phyloP scores from a whole-genome alignment of 2,113 vertebrate species.

The Aramus guarauna region DNA sequence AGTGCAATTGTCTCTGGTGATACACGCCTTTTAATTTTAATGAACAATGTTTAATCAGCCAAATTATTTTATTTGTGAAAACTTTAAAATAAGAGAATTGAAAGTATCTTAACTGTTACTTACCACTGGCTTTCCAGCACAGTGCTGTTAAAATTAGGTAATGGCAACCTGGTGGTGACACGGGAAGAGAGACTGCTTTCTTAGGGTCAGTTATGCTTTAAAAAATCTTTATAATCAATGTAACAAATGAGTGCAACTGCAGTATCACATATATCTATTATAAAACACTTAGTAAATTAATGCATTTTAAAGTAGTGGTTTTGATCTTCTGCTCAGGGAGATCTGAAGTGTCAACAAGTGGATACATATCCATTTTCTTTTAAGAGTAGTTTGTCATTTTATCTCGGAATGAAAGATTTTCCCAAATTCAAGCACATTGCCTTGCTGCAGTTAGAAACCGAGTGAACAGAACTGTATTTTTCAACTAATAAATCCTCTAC shows the following conservation, averaged over 20 bases:
- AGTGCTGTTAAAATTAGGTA: neutral
- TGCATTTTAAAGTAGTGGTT: neutral
- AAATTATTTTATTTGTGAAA: neutral
- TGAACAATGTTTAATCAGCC: neutral
- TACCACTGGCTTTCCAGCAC: neutral
- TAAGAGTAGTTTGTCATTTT: neutral
- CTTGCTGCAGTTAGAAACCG: neutral
- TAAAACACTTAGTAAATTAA: neutral
- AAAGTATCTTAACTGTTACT: neutral
- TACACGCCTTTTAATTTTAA: neutral
- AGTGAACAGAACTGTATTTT: conserved; percentile 22
- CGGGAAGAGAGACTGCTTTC: neutral
- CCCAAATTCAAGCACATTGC: neutral
- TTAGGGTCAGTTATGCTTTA: neutral
- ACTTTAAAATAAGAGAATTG: neutral
- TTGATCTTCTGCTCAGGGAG: neutral
- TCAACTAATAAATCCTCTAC: conserved; percentile 43
- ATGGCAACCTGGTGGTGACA: neutral
- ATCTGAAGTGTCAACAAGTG: neutral
- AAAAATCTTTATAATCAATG: neutral
- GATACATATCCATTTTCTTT: neutral
- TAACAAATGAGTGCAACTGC: neutral
- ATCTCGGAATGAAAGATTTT: neutral
- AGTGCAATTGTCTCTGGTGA: neutral
- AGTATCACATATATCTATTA: neutral